Evolutionary conservation across 2,888 invertebrate species (phyloP).

Genomic region (Thymelicus sylvestris): DNA sequence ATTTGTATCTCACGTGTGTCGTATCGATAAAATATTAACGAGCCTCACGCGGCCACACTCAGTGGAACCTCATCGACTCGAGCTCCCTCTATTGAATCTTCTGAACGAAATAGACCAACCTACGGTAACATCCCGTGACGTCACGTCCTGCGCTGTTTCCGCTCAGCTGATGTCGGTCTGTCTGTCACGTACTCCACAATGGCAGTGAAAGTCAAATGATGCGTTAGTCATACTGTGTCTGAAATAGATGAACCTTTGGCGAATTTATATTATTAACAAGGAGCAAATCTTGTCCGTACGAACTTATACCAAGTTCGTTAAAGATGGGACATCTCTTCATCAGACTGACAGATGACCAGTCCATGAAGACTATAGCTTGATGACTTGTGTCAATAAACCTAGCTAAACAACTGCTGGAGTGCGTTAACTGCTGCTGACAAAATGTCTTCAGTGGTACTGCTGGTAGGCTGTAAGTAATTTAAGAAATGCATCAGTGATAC

Average conservation of each 20-base stretch:
- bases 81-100: conserved; percentile 5
- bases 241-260: conserved; percentile 35
- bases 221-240: conserved; percentile 32
- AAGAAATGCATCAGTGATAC: too few relatives aligned
- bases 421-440: too few relatives aligned
- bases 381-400: too few relatives aligned
- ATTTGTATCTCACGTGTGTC: conserved; percentile 9
- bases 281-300: not conserved
- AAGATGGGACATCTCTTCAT: too few relatives aligned
- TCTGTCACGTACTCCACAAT: conserved; percentile 47
- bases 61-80: conserved; percentile 1
- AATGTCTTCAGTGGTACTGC: too few relatives aligned
- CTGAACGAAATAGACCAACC: conserved; percentile 29
- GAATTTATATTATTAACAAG: conserved; percentile 15
- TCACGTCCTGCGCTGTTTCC: conserved; percentile 72
- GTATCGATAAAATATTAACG: conserved; percentile 12
- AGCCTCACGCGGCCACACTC: conserved; percentile 4
- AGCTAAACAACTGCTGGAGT: too few relatives aligned
- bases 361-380: too few relatives aligned
- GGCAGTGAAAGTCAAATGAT: conserved; percentile 52
- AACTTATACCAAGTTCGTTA: not conserved
- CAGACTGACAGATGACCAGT: too few relatives aligned
- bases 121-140: conserved; percentile 74
- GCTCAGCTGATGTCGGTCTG: conserved; percentile 67
- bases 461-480: too few relatives aligned